A percentile compares a stretch with the other conserved stretches of the same genome.
Conservation (phyloP, 2,888 invertebrate species). For the Flexamia atlantica region DNA sequence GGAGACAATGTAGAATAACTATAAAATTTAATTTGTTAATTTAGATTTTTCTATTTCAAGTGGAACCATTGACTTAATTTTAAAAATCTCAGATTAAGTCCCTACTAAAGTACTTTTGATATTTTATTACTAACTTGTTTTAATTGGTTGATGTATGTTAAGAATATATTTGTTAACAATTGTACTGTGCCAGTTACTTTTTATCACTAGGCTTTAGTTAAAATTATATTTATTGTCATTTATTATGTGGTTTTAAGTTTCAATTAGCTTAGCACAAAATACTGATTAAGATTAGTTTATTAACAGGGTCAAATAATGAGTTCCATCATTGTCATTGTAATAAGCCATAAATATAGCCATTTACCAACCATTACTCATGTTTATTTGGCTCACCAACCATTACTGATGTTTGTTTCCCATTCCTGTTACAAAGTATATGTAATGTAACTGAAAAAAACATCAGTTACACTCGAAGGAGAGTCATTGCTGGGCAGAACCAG, state of each 20-base stretch:
- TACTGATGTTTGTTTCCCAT: not conserved
- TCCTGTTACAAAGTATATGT: not conserved
- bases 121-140: slow-evolving; percentile 6
- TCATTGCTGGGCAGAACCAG: too few species aligned
- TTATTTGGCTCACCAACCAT: not conserved
- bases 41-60: not conserved
- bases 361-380: not conserved
- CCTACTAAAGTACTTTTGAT: not conserved
- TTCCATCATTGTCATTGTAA: slow-evolving; percentile 30
- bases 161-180: not conserved
- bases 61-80: not conserved
- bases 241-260: not conserved
- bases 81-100: not conserved
- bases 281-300: not conserved
- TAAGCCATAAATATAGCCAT: slow-evolving; percentile 39
- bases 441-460: too few species aligned
- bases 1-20: too few species aligned
- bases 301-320: slow-evolving; percentile 8
- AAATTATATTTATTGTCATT: not conserved
- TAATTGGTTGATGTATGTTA: not conserved
- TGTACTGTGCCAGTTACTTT: not conserved
- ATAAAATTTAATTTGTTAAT: too few species aligned
- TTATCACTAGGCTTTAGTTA: not conserved
- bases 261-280: not conserved
- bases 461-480: too few species aligned